Conservation (phyloP, 2,888 invertebrate species). For the Aphelenchoides bicaudatus region DNA sequence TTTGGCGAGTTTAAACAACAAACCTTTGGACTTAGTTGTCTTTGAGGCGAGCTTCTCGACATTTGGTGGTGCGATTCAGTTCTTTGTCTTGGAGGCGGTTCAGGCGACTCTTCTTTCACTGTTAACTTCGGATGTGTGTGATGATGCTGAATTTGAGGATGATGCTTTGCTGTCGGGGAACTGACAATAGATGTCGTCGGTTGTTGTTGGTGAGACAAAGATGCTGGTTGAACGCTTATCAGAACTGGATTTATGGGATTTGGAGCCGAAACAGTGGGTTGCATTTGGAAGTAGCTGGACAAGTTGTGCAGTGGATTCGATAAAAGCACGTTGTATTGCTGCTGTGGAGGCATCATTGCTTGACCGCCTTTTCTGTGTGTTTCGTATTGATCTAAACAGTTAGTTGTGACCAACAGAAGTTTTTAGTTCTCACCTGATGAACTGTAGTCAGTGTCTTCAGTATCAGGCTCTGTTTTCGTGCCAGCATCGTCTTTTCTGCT, state of each 20-base stretch:
- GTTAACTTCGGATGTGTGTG: conserved; percentile 17
- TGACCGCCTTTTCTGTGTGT: conserved; percentile 7
- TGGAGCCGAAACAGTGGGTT: neutral
- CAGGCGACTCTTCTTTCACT: neutral
- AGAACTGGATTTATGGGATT: too few species aligned
- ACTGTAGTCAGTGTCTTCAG: conserved; percentile 57
- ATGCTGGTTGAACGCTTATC: conserved; percentile 18
- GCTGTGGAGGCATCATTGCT: conserved; percentile 22
- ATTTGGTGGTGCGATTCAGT: conserved; percentile 1
- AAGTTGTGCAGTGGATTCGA: conserved; percentile 42
- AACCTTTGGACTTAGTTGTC: conserved; percentile 9
- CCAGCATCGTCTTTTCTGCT: conserved; percentile 37
- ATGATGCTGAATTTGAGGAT: conserved; percentile 15
- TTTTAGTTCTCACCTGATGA: conserved; percentile 44
- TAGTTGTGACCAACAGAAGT: neutral
- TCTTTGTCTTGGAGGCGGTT: neutral
- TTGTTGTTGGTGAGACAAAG: conserved; percentile 5
- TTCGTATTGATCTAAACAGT: conserved; percentile 38
- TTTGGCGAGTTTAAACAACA: neutral
- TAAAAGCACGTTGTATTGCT: conserved; percentile 47
- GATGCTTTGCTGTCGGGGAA: neutral
- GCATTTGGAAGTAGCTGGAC: conserved; percentile 26
- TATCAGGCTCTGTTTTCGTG: conserved; percentile 53
- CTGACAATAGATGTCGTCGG: neutral
- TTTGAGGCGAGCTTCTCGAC: neutral